Base-by-base conservation (phyloP, 2,113 vertebrate genomes). In the Collichthys lucidus region DNA sequence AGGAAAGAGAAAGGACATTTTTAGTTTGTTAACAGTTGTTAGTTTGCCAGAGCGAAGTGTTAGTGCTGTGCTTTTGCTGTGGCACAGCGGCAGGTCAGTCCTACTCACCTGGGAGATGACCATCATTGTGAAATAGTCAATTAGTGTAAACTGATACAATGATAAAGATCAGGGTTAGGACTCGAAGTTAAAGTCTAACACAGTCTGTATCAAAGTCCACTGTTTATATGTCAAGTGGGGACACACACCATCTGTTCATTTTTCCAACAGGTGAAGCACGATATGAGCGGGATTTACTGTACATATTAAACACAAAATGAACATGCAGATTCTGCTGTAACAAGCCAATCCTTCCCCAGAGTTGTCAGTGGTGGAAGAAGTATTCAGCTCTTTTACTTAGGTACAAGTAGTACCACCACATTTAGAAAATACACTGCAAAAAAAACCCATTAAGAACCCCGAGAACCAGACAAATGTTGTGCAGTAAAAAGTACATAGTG, bases 161-260 rank as follows among this genome's bases (percentile, higher is more conserved):
- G 22, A 79, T 67, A 47, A 57, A 64, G 60, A 66, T 42, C 56
- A 64, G 5, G n/a, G 53, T 62, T 16, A 4, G 16, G 40, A 55
- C 19, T 19, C n/a, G 0, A 11, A 75, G 64, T 82, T 66, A 69
- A 75, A 46, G 16, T 67, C 7, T 29, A 20, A 83, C 72, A 42
- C 14, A 46, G n/a, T 24, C 15, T 1, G 64, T 7, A 22, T 66
- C 16, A 83, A 64, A 69, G 77, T 75, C 59, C 17, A 74, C 20
- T 7, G 35, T 57, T 78, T 19, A 14, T 55, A 56, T 44, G 42
- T 78, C 63, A 12, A 29, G 26, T 57, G 74, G 24, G 56, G 42
- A 57, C 62, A 77, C 19, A 31, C 16, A 20, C 64, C 66, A 66
- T 52, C 50, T 57, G 64, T 42, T 57, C 57, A 22, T 20, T 24